These are phyloP conservation scores for Paragorgia papillata DNA, from an alignment of 92 coral and sea anemone genomes.

Conservation along the genomic window DNA sequence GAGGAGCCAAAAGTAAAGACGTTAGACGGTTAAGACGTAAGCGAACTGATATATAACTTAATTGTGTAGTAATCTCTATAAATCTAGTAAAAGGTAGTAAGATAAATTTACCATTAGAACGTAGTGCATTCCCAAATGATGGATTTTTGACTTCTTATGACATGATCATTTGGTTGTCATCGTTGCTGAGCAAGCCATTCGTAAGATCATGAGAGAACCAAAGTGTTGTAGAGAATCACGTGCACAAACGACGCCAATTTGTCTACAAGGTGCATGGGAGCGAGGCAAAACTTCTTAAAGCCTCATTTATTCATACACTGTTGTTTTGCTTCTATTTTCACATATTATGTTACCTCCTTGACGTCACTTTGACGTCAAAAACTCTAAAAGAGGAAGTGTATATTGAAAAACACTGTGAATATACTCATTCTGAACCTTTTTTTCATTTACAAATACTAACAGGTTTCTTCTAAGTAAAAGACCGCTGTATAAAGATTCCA, in stretches of 20 bases:
- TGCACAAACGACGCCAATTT: constrained; percentile 32
- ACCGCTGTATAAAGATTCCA: too few species aligned
- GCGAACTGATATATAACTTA: too few species aligned
- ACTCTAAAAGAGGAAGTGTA: neutral
- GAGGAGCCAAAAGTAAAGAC: too few species aligned
- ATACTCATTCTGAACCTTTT: too few species aligned
- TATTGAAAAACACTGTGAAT: too few species aligned
- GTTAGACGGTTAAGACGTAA: too few species aligned
- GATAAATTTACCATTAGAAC: constrained; percentile 42
- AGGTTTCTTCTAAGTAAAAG: too few species aligned
- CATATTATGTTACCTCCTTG: constrained; percentile 36
- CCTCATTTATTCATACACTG: constrained; percentile 13
- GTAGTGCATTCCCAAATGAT: constrained; percentile 46
- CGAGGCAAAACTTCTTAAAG: constrained; percentile 27
- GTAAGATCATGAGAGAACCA: constrained; percentile 2
- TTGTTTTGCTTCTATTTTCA: constrained; percentile 18
- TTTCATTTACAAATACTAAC: too few species aligned
- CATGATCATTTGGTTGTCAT: constrained; percentile 21
- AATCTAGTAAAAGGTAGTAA: neutral
- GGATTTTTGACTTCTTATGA: constrained; percentile 9
- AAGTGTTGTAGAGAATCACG: constrained; percentile 22
- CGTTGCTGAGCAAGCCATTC: constrained; percentile 25
- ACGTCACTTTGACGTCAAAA: constrained; percentile 41
- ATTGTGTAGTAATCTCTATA: too few species aligned
- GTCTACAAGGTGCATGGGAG: constrained; percentile 35